These are phyloP conservation scores for Spea hammondii DNA, from an alignment of 2,797 vertebrate genomes.

Conservation along the genomic window DNA sequence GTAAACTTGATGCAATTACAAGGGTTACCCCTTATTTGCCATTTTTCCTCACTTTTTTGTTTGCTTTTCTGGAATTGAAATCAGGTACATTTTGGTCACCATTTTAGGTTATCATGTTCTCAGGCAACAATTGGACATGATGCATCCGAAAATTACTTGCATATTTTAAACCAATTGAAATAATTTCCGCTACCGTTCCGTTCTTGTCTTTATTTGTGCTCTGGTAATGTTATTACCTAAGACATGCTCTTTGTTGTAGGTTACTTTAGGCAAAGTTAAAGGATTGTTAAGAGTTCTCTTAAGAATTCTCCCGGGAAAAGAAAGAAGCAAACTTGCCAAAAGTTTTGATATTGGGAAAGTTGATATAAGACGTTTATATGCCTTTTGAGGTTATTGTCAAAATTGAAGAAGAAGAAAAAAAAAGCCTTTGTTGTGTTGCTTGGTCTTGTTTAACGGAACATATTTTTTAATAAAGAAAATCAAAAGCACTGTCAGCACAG, in stretches of 20 bases:
- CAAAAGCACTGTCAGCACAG: conserved; percentile 14
- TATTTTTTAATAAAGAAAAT: conserved; percentile 31
- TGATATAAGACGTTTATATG: conserved; percentile 30
- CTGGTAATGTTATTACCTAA: conserved; percentile 10
- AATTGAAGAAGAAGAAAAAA: conserved; percentile 10
- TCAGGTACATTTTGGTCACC: too few species aligned
- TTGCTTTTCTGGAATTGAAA: too few species aligned
- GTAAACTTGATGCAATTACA: too few species aligned
- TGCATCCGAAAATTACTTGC: neutral
- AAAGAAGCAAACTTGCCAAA: conserved; percentile 24
- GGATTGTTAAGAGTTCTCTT: conserved; percentile 6
- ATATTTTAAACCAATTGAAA: conserved; percentile 4
- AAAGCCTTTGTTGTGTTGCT: neutral
- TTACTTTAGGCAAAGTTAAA: neutral
- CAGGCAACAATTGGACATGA: too few species aligned
- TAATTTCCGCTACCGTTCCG: neutral
- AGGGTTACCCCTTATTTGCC: too few species aligned
- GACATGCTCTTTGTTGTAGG: conserved; percentile 5
- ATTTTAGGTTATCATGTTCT: too few species aligned
- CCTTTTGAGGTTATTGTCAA: conserved; percentile 20
- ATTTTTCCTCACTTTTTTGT: too few species aligned
- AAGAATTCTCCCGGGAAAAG: conserved; percentile 9
- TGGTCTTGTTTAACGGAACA: conserved; percentile 28
- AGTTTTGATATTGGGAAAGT: conserved; percentile 34
- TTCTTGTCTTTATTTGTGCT: conserved; percentile 19